Evolutionary conservation across 2,888 invertebrate species (phyloP).

Genomic region (Parnassius smintheus): DNA sequence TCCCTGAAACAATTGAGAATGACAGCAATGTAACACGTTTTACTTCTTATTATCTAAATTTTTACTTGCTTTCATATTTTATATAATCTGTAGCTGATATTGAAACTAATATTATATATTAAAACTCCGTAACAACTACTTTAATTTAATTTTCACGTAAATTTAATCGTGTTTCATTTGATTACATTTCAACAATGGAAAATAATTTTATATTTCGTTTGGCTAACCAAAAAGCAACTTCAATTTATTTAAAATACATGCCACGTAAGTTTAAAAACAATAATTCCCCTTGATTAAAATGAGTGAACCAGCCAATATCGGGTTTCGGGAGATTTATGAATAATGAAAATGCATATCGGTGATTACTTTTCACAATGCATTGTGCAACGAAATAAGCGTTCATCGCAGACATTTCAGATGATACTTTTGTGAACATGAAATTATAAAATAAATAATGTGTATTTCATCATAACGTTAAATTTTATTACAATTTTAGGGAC

Average conservation of each 20-base stretch:
- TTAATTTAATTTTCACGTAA: background rate
- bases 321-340: background rate
- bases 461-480: no score
- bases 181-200: conserved; percentile 4
- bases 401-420: background rate
- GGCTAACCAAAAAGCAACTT: background rate
- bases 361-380: background rate
- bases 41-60: no score
- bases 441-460: no score
- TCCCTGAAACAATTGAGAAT: conserved; percentile 84
- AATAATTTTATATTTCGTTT: background rate
- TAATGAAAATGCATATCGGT: background rate
- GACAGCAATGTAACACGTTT: no score
- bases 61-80: no score
- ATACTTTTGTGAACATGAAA: no score
- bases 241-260: conserved; percentile 4
- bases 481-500: no score
- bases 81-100: no score
- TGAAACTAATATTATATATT: no score
- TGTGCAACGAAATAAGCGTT: background rate
- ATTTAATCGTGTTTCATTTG: background rate
- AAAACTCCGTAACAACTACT: no score
- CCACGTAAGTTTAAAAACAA: conserved; percentile 7
- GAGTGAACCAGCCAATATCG: background rate
- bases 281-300: conserved; percentile 1